Conservation (phyloP, 2,797 vertebrate genomes). For the Neostethus bicornis region DNA sequence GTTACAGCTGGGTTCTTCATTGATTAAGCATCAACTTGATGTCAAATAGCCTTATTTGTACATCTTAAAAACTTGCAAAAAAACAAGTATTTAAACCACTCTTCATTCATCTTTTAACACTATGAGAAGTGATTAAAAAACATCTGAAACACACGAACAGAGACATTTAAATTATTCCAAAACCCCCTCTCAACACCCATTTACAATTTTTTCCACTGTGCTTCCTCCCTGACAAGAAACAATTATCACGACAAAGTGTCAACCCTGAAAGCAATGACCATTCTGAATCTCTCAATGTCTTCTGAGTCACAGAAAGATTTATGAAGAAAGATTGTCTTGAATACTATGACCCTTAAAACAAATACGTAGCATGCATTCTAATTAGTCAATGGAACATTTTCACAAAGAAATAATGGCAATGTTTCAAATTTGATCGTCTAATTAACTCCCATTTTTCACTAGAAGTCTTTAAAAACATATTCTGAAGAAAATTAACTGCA, state of each 20-base stretch:
- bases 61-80: no score
- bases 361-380: no score
- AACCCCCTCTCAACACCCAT: not conserved
- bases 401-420: no score
- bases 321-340: no score
- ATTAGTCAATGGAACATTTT: no score
- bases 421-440: no score
- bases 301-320: not conserved
- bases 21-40: no score
- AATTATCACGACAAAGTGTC: conserved; percentile 16
- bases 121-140: not conserved
- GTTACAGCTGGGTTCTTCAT: no score
- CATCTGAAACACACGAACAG: not conserved
- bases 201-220: not conserved
- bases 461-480: not conserved
- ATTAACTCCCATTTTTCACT: not conserved
- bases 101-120: no score
- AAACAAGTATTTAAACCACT: no score
- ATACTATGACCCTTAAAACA: no score
- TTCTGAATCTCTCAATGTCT: not conserved
- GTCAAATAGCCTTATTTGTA: no score
- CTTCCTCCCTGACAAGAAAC: conserved; percentile 6
- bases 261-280: conserved; percentile 4
- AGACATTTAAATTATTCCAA: conserved; percentile 4
- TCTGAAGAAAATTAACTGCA: not conserved